Evolutionary conservation across 2,797 vertebrate genomes (phyloP).

Genomic region (Ataeniobius toweri): DNA sequence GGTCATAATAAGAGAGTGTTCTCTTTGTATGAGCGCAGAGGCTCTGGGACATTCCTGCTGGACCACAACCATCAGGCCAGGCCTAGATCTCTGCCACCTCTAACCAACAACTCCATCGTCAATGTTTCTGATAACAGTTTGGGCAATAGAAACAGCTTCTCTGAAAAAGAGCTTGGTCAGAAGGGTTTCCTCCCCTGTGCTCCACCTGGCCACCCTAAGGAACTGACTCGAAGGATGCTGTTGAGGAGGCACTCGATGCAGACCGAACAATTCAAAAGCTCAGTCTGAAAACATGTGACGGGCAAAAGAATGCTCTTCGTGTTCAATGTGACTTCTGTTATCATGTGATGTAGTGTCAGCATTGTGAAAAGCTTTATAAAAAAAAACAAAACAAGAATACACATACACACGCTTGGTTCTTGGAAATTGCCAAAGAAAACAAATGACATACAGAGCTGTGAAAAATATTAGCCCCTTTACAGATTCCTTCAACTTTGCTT

Average conservation of each 20-base stretch:
- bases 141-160: constrained; percentile 55
- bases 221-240: constrained; percentile 82
- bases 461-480: background rate
- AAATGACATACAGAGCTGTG: background rate
- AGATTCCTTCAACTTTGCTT: background rate
- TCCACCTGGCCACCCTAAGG: constrained; percentile 83
- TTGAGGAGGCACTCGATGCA: constrained; percentile 89
- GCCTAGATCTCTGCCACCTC: constrained; percentile 86
- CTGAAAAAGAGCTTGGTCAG: constrained; percentile 60
- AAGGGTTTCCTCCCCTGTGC: constrained; percentile 80
- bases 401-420: background rate
- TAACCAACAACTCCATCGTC: constrained; percentile 73
- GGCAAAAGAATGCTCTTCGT: background rate
- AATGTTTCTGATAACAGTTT: constrained; percentile 56
- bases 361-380: constrained; percentile 6
- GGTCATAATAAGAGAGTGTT: constrained; percentile 65
- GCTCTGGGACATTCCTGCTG: constrained; percentile 76
- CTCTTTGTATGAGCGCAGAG: constrained; percentile 76
- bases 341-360: constrained; percentile 11
- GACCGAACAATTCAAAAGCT: constrained; percentile 85
- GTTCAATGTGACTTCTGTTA: constrained; percentile 15
- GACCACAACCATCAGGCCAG: constrained; percentile 76
- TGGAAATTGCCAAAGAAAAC: background rate
- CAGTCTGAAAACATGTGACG: constrained; percentile 31
- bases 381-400: constrained; percentile 1